phyloP scores from a whole-genome alignment of 2,888 invertebrate genomes.

The Chironomus riparius region DNA sequence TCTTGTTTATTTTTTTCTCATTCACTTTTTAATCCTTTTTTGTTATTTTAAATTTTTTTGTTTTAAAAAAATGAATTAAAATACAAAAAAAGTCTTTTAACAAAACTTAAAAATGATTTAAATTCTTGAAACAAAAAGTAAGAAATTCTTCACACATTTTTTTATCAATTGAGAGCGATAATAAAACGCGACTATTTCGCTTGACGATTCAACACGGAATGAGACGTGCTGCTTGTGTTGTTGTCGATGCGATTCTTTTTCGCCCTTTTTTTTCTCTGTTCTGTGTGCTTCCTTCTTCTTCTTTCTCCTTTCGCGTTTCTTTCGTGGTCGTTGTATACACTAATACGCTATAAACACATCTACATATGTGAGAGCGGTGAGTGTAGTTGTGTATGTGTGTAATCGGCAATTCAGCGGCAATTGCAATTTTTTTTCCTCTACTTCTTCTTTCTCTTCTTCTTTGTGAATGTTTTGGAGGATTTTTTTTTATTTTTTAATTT shows the following conservation, averaged over 20 bases:
- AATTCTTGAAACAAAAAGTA: background rate
- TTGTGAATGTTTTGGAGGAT: no score
- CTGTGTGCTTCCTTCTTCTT: background rate
- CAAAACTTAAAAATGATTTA: background rate
- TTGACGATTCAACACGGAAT: conserved; percentile 20
- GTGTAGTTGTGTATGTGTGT: background rate
- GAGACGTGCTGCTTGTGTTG: conserved; percentile 7
- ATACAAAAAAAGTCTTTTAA: background rate
- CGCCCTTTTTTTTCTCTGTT: background rate
- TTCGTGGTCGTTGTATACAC: background rate
- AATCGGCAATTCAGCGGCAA: conserved; percentile 2
- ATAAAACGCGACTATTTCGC: conserved; percentile 17
- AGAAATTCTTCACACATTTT: conserved; percentile 2
- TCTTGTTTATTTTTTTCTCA: background rate
- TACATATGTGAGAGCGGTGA: no score
- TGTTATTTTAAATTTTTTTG: background rate
- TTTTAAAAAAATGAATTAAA: background rate
- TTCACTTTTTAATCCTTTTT: background rate
- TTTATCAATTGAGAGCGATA: background rate
- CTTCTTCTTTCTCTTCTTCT: background rate
- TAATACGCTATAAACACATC: background rate
- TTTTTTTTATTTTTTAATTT: background rate
- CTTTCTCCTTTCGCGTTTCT: background rate
- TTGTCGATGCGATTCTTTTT: conserved; percentile 9
- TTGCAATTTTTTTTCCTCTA: conserved; percentile 19